Conservation (phyloP, 2,113 vertebrate species). For the Thomomys bottae region DNA sequence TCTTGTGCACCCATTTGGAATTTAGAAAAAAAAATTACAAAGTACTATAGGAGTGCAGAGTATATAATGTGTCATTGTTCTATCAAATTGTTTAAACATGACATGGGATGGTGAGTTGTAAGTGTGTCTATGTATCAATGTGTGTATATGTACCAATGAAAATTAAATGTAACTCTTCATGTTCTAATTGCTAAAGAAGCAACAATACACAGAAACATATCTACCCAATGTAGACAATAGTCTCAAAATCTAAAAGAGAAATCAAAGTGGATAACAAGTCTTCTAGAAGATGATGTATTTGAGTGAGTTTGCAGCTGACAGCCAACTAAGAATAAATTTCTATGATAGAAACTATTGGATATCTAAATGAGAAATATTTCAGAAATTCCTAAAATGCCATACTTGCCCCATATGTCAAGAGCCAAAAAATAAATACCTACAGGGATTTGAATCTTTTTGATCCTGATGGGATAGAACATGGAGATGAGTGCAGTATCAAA, state of each 20-base stretch:
- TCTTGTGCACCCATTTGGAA: no score
- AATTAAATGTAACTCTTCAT: background rate
- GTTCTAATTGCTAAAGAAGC: background rate
- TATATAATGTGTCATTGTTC: background rate
- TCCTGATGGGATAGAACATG: background rate
- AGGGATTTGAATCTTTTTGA: background rate
- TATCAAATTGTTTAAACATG: background rate
- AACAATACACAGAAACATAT: background rate
- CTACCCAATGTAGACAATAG: background rate
- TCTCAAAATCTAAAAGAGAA: background rate
- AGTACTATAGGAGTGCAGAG: background rate
- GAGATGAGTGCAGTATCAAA: background rate
- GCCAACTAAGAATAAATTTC: background rate
- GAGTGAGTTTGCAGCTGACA: background rate
- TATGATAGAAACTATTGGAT: background rate
- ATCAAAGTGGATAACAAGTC: background rate
- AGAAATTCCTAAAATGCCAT: background rate
- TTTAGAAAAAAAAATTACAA: no score
- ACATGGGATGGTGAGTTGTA: background rate
- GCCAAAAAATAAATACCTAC: background rate
- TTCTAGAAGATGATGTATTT: background rate
- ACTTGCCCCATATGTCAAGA: background rate
- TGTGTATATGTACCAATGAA: background rate
- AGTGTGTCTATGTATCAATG: no score
- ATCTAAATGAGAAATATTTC: background rate